These are phyloP conservation scores for Rhinopomastus cyanomelas DNA, from an alignment of 2,113 vertebrate genomes.

Conservation along the genomic window DNA sequence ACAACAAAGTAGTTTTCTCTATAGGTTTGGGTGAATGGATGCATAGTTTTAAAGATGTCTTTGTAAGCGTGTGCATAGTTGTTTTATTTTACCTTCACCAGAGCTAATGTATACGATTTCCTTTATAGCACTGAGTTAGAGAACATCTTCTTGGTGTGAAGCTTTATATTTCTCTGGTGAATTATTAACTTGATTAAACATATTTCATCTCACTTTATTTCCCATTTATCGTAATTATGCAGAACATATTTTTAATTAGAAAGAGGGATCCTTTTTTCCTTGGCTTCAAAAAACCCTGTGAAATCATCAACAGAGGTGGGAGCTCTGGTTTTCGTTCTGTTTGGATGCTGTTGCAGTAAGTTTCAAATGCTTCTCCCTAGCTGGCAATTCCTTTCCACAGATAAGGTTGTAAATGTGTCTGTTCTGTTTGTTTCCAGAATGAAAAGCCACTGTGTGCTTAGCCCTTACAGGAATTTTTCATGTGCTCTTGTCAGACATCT, in stretches of 20 bases:
- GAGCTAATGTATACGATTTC: neutral
- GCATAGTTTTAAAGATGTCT: neutral
- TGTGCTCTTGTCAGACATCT: neutral
- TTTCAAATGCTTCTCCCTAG: neutral
- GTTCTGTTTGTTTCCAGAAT: neutral
- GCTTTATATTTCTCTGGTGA: conserved; percentile 20
- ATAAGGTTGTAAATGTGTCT: neutral
- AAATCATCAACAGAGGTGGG: neutral
- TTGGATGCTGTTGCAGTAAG: neutral
- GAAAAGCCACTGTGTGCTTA: neutral
- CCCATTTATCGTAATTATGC: conserved; percentile 31
- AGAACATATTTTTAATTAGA: conserved; percentile 34
- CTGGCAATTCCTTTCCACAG: neutral
- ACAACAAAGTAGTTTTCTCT: neutral
- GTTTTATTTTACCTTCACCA: neutral
- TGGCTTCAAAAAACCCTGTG: neutral
- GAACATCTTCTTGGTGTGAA: neutral
- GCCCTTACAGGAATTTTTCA: neutral
- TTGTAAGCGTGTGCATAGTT: neutral
- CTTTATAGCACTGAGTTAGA: neutral
- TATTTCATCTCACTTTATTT: conserved; percentile 31
- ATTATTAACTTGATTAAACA: conserved; percentile 40
- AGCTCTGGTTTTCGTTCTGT: neutral
- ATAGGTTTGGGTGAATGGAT: neutral
- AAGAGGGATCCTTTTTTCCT: neutral